These are phyloP conservation scores for Fabriciana adippe DNA, from an alignment of 2,888 invertebrate species.

Conservation along the genomic window DNA sequence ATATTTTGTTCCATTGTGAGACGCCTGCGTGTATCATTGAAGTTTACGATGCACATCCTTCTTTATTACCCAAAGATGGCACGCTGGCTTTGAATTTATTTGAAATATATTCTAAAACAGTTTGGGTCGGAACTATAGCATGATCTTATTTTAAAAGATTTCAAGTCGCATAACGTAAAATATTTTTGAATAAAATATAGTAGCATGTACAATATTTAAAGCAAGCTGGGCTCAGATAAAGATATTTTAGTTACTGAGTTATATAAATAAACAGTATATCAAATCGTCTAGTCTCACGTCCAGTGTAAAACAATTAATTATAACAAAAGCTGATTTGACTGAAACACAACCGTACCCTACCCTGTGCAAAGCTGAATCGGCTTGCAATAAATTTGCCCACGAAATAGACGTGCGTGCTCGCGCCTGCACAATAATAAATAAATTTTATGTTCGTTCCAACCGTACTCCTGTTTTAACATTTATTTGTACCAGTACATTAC, in stretches of 20 bases:
- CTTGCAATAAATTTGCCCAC: slow-evolving; percentile 71
- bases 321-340: slow-evolving; percentile 44
- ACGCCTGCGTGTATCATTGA: slow-evolving; percentile 67
- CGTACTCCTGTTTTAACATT: slow-evolving; percentile 58
- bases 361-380: slow-evolving; percentile 68
- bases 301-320: slow-evolving; percentile 28
- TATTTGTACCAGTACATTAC: slow-evolving; percentile 47
- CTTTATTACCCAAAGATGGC: slow-evolving; percentile 62
- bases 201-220: too few relatives aligned
- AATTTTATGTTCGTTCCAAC: slow-evolving; percentile 61
- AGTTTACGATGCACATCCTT: slow-evolving; percentile 69
- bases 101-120: slow-evolving; percentile 48
- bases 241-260: neutral
- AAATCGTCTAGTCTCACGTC: slow-evolving; percentile 11
- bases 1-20: slow-evolving; percentile 67
- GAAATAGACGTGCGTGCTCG: slow-evolving; percentile 74
- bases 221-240: neutral
- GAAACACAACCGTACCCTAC: slow-evolving; percentile 51
- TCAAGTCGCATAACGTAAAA: neutral
- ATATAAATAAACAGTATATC: slow-evolving; percentile 5
- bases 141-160: slow-evolving; percentile 18
- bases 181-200: neutral
- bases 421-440: slow-evolving; percentile 71
- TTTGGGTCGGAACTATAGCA: slow-evolving; percentile 23
- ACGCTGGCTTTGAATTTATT: slow-evolving; percentile 48